Base-by-base conservation (phyloP, 2,113 vertebrate species). In the Microcebus ravelobensis region DNA sequence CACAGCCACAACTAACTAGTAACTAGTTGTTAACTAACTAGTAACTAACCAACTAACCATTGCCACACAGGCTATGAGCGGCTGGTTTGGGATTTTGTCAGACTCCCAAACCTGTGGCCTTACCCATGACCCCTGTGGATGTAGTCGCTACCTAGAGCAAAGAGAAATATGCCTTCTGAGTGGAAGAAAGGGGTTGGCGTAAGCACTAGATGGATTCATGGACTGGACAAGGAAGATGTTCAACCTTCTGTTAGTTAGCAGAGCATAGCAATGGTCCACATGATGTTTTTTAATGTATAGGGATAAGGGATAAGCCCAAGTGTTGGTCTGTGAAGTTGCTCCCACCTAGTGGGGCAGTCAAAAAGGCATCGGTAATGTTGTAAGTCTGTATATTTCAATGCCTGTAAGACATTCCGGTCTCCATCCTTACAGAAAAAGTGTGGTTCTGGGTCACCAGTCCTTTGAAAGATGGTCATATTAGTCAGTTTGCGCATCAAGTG, bases 401-500 rank as follows among this genome's bases (percentile, higher is more conserved):
- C 5, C 23, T 31, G 1, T 79, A 21, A 84, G 63, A 6, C 42
- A 76, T 48, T 82, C 10, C 77, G 42, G 15, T 82, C 13, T 65
- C 67, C 34, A 42, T 4, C 9, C 45, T 61, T 29, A 42, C 50
- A 93, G 39, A 93, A 93, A 86, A 86, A 12, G 34, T 89, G 81
- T 27, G 25, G 48, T 59, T 34, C 42, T 89, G 15, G 92, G 97
- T 81, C 82, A 79, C 61, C 93, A 83, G n/a, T n/a, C 25, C 67
- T 92, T 80, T 81, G 87, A 96, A 89, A 87, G 82, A 97, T 90
- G 91, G 77, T 84, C 23, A n/a, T 63, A 92, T 97, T 87, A 91
- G 93, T 96, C 76, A 81, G 89, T 96, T 97, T 97, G 83, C 91
- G 92, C 97, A 91, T 31, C 57, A 92, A 96, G 85, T 94, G 67